Base-by-base conservation (phyloP, 2,797 vertebrate species). In the Rhinella marina region DNA sequence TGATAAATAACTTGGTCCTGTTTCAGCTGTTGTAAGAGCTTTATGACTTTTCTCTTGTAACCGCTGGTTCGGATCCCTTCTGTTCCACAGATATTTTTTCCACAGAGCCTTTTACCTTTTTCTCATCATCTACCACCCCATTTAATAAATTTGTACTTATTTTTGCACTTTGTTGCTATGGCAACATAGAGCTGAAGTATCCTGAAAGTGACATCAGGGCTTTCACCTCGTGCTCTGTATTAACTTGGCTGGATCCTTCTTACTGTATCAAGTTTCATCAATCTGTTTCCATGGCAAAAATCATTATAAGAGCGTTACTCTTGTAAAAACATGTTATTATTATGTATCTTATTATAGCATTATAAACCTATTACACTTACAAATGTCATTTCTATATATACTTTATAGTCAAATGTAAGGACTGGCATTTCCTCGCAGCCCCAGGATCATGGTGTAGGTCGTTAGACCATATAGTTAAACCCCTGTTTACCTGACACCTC, bases 271-370 rank as follows among this genome's bases (percentile, higher is more conserved):
- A 12, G 48, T 76, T 76, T 76, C 6, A n/a, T 23, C 23, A 50
- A 7, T 50, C 73, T 76, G 73, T 76, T 76, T n/a, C 48, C 73
- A 41, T 76, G 21, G 73, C 23, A 76, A 50, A 52, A 48, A 73
- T 11, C 17, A 7, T 32, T 27, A 48, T 48, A 12, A 21, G 32
- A 27, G 12, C 12, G 29, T 32, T 17, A 72, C 25, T 27, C 64
- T 68, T 27, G 64, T 68, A 68, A 32, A 41, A 41, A 41, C 32
- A 41, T 41, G 5, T 41, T 41, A 41, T 32, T 3, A 64, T 17
- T 3, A 16, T 57, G 56, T 19, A 17, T 16, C 56, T 57, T 14
- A 19, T 57, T 56, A 56, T 56, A 56, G 19, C 17, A 59, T 59
- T 19, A 59, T 6, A 59, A 17, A 5, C 16, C 16, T 16, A 59